Evolutionary conservation across 2,888 invertebrate species (phyloP).

Genomic region (Thysanoteuthis rhombus): DNA sequence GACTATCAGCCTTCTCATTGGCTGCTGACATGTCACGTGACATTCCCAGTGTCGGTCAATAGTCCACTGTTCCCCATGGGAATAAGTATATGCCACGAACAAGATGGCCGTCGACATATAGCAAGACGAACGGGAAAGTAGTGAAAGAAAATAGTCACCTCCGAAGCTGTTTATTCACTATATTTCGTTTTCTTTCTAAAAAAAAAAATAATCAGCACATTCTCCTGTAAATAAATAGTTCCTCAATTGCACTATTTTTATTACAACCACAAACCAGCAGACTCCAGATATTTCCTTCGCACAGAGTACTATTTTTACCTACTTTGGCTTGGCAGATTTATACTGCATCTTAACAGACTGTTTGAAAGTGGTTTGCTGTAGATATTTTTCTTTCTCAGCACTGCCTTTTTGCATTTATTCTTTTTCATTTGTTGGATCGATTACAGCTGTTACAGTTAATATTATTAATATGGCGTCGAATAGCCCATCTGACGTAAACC

Average conservation of each 20-base stretch:
- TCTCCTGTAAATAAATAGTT: neutral
- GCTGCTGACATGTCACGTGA: slow-evolving; percentile 15
- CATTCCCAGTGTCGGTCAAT: slow-evolving; percentile 23
- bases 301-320: neutral
- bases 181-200: neutral
- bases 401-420: neutral
- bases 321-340: neutral
- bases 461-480: slow-evolving; percentile 16
- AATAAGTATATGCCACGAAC: slow-evolving; percentile 14
- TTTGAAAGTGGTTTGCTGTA: neutral
- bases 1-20: slow-evolving; percentile 24
- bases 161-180: neutral
- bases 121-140: neutral
- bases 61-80: slow-evolving; percentile 31
- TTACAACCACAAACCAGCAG: neutral
- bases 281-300: neutral
- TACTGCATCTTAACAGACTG: neutral
- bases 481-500: neutral
- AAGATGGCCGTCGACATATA: slow-evolving; percentile 19
- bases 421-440: neutral
- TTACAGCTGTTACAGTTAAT: neutral
- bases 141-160: neutral
- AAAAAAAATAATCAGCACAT: too few relatives aligned
- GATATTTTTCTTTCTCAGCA: neutral
- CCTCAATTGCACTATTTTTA: neutral